Percentiles rank a stretch among this genome's conserved stretches.
phyloP scores from a whole-genome alignment of 2,797 vertebrate species.

The Adrianichthys oophorus region DNA sequence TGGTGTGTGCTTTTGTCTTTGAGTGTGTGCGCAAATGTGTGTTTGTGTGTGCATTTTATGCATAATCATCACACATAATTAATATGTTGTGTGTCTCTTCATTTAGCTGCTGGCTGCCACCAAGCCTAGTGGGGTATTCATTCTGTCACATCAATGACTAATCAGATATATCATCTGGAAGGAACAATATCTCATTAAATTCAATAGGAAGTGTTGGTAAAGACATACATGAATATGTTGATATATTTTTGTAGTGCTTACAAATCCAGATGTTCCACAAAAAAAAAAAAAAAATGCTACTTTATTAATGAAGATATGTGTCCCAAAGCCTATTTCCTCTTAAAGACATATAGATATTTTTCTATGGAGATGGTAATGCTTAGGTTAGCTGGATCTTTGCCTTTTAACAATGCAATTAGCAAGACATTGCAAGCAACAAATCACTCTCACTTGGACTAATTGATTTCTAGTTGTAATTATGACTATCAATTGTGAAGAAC shows the following conservation, averaged over 20 bases:
- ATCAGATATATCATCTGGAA: neutral
- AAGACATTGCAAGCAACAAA: conserved; percentile 63
- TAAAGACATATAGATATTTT: conserved; percentile 62
- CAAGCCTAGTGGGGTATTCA: neutral
- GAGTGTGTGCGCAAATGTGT: too few relatives aligned
- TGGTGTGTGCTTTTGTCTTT: too few relatives aligned
- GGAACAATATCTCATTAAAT: neutral
- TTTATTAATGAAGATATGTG: conserved; percentile 50
- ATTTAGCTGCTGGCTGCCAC: neutral
- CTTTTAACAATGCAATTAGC: conserved; percentile 73
- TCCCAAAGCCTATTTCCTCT: conserved; percentile 53
- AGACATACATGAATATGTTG: conserved; percentile 33
- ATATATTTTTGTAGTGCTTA: conserved; percentile 10
- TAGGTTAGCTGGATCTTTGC: conserved; percentile 54
- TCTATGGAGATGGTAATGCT: conserved; percentile 59
- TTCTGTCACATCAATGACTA: neutral
- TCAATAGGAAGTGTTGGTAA: conserved; percentile 26
- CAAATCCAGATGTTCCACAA: conserved; percentile 28
- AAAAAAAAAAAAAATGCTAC: conserved; percentile 33
- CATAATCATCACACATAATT: neutral
- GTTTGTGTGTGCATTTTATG: neutral
- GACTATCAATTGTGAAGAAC: conserved; percentile 69
- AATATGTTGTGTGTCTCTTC: neutral
- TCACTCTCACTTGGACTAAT: conserved; percentile 69
- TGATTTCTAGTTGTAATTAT: conserved; percentile 77